Base-by-base conservation (phyloP, 2,888 invertebrate species). In the Lapara coniferarum region DNA sequence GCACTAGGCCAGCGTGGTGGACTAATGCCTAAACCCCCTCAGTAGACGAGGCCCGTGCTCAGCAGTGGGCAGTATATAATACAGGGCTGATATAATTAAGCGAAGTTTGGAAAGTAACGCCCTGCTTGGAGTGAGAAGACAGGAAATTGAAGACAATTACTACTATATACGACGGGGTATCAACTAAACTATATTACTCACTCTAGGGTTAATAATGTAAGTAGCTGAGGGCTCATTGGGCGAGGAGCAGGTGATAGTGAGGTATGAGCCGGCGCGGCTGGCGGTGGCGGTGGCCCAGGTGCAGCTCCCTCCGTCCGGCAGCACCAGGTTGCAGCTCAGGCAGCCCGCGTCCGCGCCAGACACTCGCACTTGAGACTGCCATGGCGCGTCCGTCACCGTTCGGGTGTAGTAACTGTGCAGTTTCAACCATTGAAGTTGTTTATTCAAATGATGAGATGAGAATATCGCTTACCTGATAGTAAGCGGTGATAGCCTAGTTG, bases 351-450 rank as follows among this genome's bases (percentile, higher is more conserved):
- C 81, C 0, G 86, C 81, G 46, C 95, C 95, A 37, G 95, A 94
- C 55, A 95, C 93, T 73, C 97, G 97, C 73, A 96, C 93, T 58
- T 98, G 96, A 37, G 95, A 94, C 73, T 95, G 95, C 75, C 96
- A 95, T 0, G 98, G 97, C 73, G 95, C 88, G 25, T 91, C 93
- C 2, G 92, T 88, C 7, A 95, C 92, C 0, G 96, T 96, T 7
- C 96, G 96, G 53, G 95, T 94, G 91, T 96, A 98, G 89, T 96
- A 98, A 73, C 98, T 97, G 85, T 0, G 53, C 7, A 55, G 19
- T 52, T 3, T 30, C n/a, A 55, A 51, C 10, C 51, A 25, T 19
- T 12, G 7, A 58, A 7, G 6, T n/a, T 58, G 4, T 1, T 30
- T 25, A 30, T 19, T 25, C 10, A n/a, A 52, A 5, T 14, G 6